Conservation (phyloP, 2,797 vertebrate species). For the Pseudopleuronectes americanus region DNA sequence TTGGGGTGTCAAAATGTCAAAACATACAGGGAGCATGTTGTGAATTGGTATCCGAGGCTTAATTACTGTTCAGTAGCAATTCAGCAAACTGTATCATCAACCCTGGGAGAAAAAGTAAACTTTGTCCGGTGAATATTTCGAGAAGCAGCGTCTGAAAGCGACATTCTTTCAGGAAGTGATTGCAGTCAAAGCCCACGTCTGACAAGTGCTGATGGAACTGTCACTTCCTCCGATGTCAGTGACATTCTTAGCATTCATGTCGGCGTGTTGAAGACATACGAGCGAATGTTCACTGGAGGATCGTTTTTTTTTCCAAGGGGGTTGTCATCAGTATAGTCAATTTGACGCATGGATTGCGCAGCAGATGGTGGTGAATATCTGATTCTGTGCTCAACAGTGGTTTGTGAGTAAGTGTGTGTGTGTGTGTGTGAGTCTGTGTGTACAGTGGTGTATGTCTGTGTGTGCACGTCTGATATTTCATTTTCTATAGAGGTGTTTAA, state of each 20-base stretch:
- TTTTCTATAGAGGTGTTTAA: constrained; percentile 39
- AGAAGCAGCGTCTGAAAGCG: constrained; percentile 3
- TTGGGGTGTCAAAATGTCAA: too few species aligned
- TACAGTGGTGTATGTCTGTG: not conserved
- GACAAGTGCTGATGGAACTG: constrained; percentile 54
- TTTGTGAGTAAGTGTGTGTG: not conserved
- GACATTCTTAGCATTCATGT: constrained; percentile 34
- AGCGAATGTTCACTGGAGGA: constrained; percentile 10
- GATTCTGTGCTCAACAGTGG: constrained; percentile 13
- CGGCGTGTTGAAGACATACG: constrained; percentile 31
- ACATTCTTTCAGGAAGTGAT: constrained; percentile 28
- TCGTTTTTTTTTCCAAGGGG: constrained; percentile 4
- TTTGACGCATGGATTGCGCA: constrained; percentile 19
- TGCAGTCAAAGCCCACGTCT: constrained; percentile 27
- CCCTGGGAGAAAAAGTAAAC: not conserved
- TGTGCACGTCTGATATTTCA: constrained; percentile 25
- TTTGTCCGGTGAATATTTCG: constrained; percentile 6
- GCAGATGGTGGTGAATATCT: constrained; percentile 51
- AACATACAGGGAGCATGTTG: not conserved
- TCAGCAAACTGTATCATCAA: not conserved
- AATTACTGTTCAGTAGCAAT: not conserved
- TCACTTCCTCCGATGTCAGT: constrained; percentile 24
- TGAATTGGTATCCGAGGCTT: not conserved
- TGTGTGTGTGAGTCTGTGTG: constrained; percentile 2
- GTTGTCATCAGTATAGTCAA: constrained; percentile 27